Conservation (phyloP, 2,888 invertebrate genomes). For the Ormyrus nitidulus region DNA sequence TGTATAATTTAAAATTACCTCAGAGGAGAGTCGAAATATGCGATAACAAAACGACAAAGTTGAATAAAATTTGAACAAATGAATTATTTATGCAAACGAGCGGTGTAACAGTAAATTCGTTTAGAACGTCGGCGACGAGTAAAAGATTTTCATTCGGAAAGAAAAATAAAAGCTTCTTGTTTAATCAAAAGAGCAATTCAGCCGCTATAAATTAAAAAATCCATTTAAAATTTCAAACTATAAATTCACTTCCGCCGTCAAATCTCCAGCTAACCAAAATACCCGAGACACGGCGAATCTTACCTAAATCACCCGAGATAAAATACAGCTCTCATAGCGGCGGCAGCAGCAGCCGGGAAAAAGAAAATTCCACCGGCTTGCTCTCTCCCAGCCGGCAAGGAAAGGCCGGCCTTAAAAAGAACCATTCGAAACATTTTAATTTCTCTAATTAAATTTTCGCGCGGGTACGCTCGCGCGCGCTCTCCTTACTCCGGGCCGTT, state of each 20-base stretch:
- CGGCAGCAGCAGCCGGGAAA: background rate
- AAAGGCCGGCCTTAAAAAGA: conserved; percentile 33
- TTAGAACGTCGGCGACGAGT: background rate
- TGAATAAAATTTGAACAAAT: conserved; percentile 23
- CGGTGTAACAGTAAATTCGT: background rate
- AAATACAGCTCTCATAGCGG: conserved; percentile 30
- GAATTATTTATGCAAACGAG: conserved; percentile 31
- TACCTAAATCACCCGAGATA: background rate
- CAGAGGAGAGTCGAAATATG: background rate
- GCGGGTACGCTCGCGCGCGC: background rate
- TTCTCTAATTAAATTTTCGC: conserved; percentile 54
- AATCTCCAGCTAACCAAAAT: no score
- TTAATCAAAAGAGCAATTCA: no score
- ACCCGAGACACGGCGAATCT: background rate
- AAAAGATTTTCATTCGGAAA: no score
- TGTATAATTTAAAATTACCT: conserved; percentile 29
- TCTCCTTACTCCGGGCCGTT: background rate
- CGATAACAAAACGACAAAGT: background rate
- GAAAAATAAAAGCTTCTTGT: no score
- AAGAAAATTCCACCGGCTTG: conserved; percentile 1
- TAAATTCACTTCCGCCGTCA: no score
- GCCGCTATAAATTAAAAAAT: no score
- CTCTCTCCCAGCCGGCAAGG: background rate
- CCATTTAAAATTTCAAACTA: no score
- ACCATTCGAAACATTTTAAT: conserved; percentile 53